Conservation (phyloP, 2,797 vertebrate genomes). For the Trichosurus vulpecula region DNA sequence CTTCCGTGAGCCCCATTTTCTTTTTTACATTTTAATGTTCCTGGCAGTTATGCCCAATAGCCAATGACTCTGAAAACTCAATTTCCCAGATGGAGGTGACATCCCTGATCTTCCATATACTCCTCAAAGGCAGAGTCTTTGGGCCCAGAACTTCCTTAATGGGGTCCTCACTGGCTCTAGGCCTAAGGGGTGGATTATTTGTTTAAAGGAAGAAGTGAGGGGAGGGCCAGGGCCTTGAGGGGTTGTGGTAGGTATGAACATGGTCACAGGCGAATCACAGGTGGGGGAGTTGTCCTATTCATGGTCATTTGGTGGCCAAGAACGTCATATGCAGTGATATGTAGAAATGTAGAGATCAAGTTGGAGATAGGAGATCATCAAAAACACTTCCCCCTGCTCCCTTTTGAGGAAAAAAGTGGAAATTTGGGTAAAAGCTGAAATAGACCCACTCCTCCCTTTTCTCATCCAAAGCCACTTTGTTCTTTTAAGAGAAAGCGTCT, state of each 20-base stretch:
- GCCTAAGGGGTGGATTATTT: slow-evolving; percentile 45
- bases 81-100: slow-evolving; percentile 52
- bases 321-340: not conserved
- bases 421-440: slow-evolving; percentile 61
- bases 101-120: slow-evolving; percentile 14
- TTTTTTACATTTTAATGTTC: slow-evolving; percentile 48
- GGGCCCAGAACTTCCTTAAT: slow-evolving; percentile 22
- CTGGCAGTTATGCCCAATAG: slow-evolving; percentile 37
- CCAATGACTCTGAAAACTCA: slow-evolving; percentile 15
- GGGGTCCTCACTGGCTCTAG: slow-evolving; percentile 41
- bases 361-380: not conserved
- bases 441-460: slow-evolving; percentile 68
- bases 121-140: slow-evolving; percentile 50
- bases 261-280: not conserved
- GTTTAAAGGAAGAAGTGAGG: not conserved
- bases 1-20: slow-evolving; percentile 28
- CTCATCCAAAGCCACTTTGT: slow-evolving; percentile 65
- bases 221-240: slow-evolving; percentile 11
- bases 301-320: not conserved
- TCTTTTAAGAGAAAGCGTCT: slow-evolving; percentile 48
- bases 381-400: not conserved
- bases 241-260: not conserved
- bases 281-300: not conserved
- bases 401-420: not conserved
- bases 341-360: not conserved